Evolutionary conservation across 2,888 invertebrate species (phyloP), one percentile per base, ranked within the genome.

Genomic region (Chrysotoxum bicinctum): DNA sequence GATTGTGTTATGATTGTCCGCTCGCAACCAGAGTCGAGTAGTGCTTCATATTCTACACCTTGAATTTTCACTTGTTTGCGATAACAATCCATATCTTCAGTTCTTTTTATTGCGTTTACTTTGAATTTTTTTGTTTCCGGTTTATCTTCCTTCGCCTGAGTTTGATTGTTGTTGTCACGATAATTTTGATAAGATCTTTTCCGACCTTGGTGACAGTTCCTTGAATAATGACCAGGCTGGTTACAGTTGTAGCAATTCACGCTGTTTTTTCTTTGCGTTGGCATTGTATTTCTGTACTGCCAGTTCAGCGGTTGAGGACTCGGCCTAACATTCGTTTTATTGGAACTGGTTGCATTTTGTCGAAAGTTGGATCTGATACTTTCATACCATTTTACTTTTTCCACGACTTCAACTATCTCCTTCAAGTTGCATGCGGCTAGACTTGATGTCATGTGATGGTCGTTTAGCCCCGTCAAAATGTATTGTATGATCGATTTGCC

Each of bases 321-420:
- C 1, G 10, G 45, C 21, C 8, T 23, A 12, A 12, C 12, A 21
- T 48, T 23, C 1, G 23, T 23, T 48, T 48, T 48, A 23, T 10
- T 12, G 2, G 48, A 0, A 0, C 3, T 48, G 4, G 9, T 1
- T 9, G n/a, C 3, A 9, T 35, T 14, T 56, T 32, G 30, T 16
- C 56, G 56, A 16, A 35, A 56, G 32, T 56, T 56, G n/a, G 30
- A 3, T 30, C 56, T 30, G 9, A 56, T 56, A 32, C 56, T 30
- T 30, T 56, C 32, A 19, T 56, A 56, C 32, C 56, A 30, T 56
- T 56, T 56, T 3, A 56, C 35, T 6, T 56, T 56, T 48, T 48
- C 48, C 21, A 23, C 48, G 12, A 48, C 48, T 48, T 48, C 21
- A 1, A 5, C 21, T 48, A 48, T 21, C 0, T 23, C 21, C 12